Conservation (phyloP, 2,888 invertebrate species). For the Leptodirus hochenwartii region DNA sequence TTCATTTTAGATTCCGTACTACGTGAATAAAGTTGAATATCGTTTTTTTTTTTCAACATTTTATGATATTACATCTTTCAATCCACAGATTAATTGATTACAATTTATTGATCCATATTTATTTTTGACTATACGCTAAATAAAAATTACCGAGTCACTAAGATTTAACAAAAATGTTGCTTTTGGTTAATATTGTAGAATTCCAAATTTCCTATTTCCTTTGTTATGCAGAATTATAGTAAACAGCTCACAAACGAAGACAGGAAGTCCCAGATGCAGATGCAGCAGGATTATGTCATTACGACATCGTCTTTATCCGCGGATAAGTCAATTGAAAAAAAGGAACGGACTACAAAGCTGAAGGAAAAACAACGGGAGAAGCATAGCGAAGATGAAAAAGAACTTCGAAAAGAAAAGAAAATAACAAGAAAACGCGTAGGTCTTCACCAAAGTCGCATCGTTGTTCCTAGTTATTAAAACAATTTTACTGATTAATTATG, state of each 20-base stretch:
- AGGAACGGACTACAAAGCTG: conserved; percentile 30
- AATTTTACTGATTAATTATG: conserved; percentile 1
- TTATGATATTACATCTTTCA: too few species aligned
- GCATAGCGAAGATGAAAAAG: conserved; percentile 62
- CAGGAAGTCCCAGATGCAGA: conserved; percentile 20
- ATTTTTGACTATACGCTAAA: too few species aligned
- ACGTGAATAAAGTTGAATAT: too few species aligned
- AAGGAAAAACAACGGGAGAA: conserved; percentile 39
- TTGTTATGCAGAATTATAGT: conserved; percentile 29
- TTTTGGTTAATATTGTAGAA: too few species aligned
- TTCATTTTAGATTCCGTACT: too few species aligned
- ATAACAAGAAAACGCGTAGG: conserved; percentile 60
- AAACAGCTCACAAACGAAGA: conserved; percentile 32
- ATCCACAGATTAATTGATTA: too few species aligned
- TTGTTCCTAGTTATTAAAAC: conserved; percentile 7
- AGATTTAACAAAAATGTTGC: too few species aligned
- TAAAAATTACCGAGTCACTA: too few species aligned
- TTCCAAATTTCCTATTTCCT: too few species aligned
- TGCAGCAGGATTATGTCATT: conserved; percentile 20
- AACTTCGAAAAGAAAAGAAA: conserved; percentile 63
- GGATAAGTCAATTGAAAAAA: conserved; percentile 30
- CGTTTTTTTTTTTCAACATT: too few species aligned
- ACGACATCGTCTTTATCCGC: too few species aligned
- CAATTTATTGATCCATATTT: too few species aligned
- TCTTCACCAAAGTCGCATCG: conserved; percentile 1